Conservation (phyloP, 2,113 vertebrate species). For the Anser brachyrhynchus region DNA sequence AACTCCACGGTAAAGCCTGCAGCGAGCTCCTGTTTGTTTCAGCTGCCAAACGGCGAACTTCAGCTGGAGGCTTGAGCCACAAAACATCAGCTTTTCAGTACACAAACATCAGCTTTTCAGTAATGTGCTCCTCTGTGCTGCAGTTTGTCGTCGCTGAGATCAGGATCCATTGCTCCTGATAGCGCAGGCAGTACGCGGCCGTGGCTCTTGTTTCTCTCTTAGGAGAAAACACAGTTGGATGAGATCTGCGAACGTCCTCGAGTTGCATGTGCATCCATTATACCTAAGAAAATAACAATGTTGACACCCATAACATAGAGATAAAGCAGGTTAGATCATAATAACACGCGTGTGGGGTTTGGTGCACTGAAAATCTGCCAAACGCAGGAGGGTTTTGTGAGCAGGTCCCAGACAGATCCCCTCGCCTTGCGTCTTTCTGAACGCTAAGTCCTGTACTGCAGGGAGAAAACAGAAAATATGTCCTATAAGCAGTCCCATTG, state of each 20-base stretch:
- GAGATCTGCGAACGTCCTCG: not conserved
- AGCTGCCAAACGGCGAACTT: conserved; percentile 16
- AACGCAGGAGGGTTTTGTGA: not conserved
- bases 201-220: not conserved
- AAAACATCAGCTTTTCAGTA: not conserved
- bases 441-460: not conserved
- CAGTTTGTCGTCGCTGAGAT: not conserved
- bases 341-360: fast-evolving
- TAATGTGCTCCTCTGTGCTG: not conserved
- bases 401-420: not conserved
- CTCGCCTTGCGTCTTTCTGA: not conserved
- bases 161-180: not conserved
- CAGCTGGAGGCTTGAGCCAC: conserved; percentile 1
- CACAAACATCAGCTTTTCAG: not conserved
- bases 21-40: conserved; percentile 37
- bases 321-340: not conserved
- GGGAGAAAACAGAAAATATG: not conserved
- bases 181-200: not conserved
- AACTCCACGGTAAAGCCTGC: not conserved
- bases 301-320: not conserved
- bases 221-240: not conserved
- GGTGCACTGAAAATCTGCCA: not conserved
- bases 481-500: not conserved
- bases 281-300: not conserved
- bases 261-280: not conserved